phyloP scores from a whole-genome alignment of 1,140 invertebrate genomes.

The Drosophila tropicalis region DNA sequence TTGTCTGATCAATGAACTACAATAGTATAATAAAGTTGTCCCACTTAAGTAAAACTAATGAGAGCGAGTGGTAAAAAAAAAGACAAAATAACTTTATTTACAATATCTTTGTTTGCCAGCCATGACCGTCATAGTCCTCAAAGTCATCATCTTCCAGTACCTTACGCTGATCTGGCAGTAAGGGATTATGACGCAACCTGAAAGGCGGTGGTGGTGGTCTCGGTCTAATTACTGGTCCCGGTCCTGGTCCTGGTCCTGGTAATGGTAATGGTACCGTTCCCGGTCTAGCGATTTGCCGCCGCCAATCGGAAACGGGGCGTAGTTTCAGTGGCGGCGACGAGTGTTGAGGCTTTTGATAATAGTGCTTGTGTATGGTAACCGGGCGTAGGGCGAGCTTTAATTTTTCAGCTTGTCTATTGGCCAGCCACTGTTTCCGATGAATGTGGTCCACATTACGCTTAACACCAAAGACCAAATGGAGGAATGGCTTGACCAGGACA shows the following conservation, averaged over 20 bases:
- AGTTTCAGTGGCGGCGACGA: conserved; percentile 50
- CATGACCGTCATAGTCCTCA: conserved; percentile 3
- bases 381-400: conserved; percentile 59
- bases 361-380: conserved; percentile 79
- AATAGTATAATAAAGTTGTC: too few relatives aligned
- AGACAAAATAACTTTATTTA: neutral
- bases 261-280: too few relatives aligned
- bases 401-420: conserved; percentile 56
- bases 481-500: conserved; percentile 69
- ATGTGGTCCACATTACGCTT: conserved; percentile 65
- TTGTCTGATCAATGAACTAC: too few relatives aligned
- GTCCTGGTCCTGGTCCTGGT: too few relatives aligned
- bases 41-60: too few relatives aligned
- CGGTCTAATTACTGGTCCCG: neutral
- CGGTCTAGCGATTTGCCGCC: conserved; percentile 14
- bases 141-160: conserved; percentile 21
- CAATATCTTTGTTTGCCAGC: neutral
- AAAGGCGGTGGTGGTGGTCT: neutral
- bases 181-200: conserved; percentile 39
- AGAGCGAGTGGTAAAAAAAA: neutral
- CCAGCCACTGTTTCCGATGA: conserved; percentile 50
- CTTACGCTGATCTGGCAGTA: conserved; percentile 43
- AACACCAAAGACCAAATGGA: conserved; percentile 70
- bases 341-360: conserved; percentile 62
- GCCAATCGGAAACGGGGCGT: conserved; percentile 45